These are phyloP conservation scores for Pocillopora grandis DNA, from an alignment of 92 coral and sea anemone genomes.

Conservation along the genomic window DNA sequence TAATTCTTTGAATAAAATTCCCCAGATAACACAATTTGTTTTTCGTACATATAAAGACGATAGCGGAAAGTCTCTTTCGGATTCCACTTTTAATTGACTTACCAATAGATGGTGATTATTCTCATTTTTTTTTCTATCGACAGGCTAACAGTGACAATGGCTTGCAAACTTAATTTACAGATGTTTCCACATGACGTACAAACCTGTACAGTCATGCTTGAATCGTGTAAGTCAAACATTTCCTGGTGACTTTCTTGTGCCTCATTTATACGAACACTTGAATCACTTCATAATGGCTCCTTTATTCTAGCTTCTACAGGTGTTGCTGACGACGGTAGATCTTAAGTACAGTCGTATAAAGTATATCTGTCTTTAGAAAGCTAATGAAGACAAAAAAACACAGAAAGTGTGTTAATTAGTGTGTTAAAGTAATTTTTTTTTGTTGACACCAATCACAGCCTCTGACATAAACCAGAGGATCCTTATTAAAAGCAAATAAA, in stretches of 20 bases:
- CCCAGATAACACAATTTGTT: background rate
- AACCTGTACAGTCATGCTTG: slow-evolving; percentile 81
- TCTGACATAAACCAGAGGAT: background rate
- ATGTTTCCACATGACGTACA: slow-evolving; percentile 95
- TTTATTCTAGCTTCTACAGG: background rate
- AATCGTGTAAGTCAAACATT: slow-evolving; percentile 79
- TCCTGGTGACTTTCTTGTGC: too few species aligned
- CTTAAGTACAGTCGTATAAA: background rate
- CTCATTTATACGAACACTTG: too few species aligned
- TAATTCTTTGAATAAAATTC: too few species aligned
- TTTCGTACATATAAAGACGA: too few species aligned
- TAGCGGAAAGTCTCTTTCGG: background rate
- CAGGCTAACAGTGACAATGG: slow-evolving; percentile 95
- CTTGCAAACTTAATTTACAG: slow-evolving; percentile 89
- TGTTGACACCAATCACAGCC: background rate
- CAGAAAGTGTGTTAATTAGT: too few species aligned
- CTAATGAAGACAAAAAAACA: too few species aligned
- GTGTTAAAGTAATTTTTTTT: too few species aligned
- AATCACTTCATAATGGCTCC: background rate
- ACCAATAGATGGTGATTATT: background rate
- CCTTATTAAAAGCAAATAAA: too few species aligned
- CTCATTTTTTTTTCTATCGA: background rate
- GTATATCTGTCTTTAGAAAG: background rate
- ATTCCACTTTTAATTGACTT: too few species aligned
- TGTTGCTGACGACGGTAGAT: background rate